Conservation (phyloP, 1,140 invertebrate genomes). For the Trachymyrmex cornetzi region DNA sequence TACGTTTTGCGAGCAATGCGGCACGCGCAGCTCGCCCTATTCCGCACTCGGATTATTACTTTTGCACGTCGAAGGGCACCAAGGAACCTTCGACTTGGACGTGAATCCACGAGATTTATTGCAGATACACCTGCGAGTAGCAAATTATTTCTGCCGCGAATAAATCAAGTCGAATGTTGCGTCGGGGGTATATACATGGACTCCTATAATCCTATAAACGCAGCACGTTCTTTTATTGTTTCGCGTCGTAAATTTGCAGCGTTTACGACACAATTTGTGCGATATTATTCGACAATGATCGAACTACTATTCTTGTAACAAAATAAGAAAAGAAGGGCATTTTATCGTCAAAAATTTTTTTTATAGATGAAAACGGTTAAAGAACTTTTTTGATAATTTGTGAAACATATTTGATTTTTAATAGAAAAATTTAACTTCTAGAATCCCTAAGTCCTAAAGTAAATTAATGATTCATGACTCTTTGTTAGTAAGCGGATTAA, state of each 20-base stretch:
- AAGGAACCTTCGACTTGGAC: slow-evolving; percentile 33
- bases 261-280: neutral
- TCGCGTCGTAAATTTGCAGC: neutral
- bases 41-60: slow-evolving; percentile 51
- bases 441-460: neutral
- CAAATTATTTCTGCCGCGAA: slow-evolving; percentile 19
- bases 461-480: neutral
- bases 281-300: neutral
- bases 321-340: neutral
- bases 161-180: slow-evolving; percentile 35
- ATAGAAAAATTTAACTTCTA: neutral
- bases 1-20: slow-evolving; percentile 59
- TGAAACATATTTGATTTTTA: neutral
- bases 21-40: slow-evolving; percentile 41
- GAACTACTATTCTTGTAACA: neutral
- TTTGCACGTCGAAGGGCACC: slow-evolving; percentile 27
- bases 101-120: slow-evolving; percentile 27
- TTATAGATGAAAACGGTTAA: neutral
- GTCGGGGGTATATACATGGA: neutral
- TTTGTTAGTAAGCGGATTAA: slow-evolving; percentile 4
- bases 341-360: neutral
- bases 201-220: neutral
- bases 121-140: neutral
- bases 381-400: neutral
- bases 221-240: neutral